Evolutionary conservation across 1,140 invertebrate genomes (phyloP).

Genomic region (Pararge aegeria): DNA sequence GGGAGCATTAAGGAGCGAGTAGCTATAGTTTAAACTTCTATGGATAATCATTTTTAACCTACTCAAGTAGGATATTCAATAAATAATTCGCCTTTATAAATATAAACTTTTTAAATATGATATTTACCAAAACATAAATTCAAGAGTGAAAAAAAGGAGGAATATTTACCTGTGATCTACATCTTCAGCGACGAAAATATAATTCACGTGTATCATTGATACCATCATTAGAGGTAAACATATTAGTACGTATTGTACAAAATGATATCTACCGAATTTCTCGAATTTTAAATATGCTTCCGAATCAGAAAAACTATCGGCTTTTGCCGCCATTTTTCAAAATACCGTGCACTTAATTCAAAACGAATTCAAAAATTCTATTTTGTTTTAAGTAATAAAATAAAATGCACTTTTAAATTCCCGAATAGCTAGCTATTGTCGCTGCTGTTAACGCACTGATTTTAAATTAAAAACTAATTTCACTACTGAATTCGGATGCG

Average conservation of each 20-base stretch:
- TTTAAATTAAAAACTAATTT: background rate
- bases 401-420: too few species aligned
- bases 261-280: conserved; percentile 55
- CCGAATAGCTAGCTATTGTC: background rate
- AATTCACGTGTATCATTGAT: conserved; percentile 63
- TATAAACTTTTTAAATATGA: too few species aligned
- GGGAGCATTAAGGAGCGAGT: too few species aligned
- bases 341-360: background rate
- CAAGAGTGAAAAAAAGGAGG: background rate
- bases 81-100: too few species aligned
- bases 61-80: too few species aligned
- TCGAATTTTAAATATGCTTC: conserved; percentile 25
- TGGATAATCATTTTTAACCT: too few species aligned
- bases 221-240: conserved; percentile 55
- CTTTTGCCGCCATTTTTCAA: conserved; percentile 21
- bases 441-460: background rate
- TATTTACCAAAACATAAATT: too few species aligned
- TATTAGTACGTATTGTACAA: conserved; percentile 52
- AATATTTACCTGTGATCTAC: conserved; percentile 48
- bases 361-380: background rate
- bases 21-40: too few species aligned
- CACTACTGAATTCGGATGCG: too few species aligned
- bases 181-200: conserved; percentile 64
- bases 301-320: conserved; percentile 4
- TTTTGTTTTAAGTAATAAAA: too few species aligned